These are phyloP conservation scores for Nematolebias whitei DNA, from an alignment of 2,113 vertebrate species.

Conservation along the genomic window DNA sequence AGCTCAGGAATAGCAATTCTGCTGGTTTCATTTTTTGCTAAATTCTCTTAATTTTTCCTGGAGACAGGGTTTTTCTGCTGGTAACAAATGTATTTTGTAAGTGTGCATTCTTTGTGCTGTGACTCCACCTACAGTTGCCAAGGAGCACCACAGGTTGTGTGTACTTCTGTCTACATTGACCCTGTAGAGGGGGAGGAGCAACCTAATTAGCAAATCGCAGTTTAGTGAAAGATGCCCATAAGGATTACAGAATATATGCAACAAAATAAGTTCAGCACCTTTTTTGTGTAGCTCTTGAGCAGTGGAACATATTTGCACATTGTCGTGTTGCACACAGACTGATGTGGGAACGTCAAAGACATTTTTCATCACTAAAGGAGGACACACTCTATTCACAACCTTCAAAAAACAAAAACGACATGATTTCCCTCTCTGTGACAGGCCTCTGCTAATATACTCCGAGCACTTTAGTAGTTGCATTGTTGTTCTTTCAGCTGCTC, in stretches of 20 bases:
- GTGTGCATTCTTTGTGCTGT: constrained; percentile 61
- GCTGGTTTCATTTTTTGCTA: constrained; percentile 26
- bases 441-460: constrained; percentile 34
- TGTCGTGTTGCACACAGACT: constrained; percentile 26
- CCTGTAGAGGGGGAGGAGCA: background rate
- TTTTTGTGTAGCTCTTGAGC: constrained; percentile 4
- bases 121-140: constrained; percentile 74
- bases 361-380: constrained; percentile 55
- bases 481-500: background rate
- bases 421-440: constrained; percentile 54
- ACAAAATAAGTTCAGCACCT: background rate
- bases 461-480: constrained; percentile 9
- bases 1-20: constrained; percentile 31
- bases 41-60: constrained; percentile 35
- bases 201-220: background rate
- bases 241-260: background rate
- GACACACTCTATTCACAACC: constrained; percentile 37
- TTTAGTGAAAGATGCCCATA: background rate
- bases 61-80: constrained; percentile 16
- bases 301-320: constrained; percentile 26
- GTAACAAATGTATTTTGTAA: background rate
- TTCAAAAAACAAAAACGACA: constrained; percentile 59
- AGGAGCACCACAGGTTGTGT: constrained; percentile 56
- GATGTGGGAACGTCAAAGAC: constrained; percentile 40
- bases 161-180: constrained; percentile 6